These are phyloP conservation scores for Elaphurus davidianus DNA, from an alignment of 2,113 vertebrate species.

Conservation along the genomic window DNA sequence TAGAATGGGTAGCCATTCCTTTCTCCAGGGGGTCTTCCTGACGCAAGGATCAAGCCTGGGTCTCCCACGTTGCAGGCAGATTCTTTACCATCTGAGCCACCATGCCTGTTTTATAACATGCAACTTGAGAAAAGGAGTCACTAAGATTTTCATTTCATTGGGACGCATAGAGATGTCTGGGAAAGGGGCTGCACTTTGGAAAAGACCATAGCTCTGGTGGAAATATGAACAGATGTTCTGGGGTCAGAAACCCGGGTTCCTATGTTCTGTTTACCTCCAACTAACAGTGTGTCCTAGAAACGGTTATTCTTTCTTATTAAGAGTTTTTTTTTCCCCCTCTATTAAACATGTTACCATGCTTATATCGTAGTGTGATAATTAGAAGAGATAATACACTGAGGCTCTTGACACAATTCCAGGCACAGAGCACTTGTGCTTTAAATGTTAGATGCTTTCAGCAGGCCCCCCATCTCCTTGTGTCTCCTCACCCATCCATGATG, in stretches of 20 bases:
- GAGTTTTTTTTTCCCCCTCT: background rate
- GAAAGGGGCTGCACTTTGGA: background rate
- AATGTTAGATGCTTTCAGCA: background rate
- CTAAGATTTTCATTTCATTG: background rate
- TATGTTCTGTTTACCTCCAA: background rate
- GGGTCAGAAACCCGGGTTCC: background rate
- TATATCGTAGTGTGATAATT: background rate
- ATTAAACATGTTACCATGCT: background rate
- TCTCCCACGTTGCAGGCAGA: background rate
- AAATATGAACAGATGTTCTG: background rate
- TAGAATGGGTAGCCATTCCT: background rate
- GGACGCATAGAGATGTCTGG: background rate
- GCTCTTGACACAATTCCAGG: background rate
- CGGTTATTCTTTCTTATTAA: background rate
- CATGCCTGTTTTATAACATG: background rate
- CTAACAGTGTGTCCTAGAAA: background rate
- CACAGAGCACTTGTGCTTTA: background rate
- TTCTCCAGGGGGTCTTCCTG: background rate
- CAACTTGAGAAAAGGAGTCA: background rate
- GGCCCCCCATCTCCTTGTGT: background rate
- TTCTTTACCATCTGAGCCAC: background rate
- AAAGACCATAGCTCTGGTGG: background rate
- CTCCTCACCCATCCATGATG: fast-evolving
- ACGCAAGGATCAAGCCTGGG: background rate
- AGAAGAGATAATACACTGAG: background rate